phyloP scores from a whole-genome alignment of 2,113 vertebrate species.

The Catagonus wagneri region DNA sequence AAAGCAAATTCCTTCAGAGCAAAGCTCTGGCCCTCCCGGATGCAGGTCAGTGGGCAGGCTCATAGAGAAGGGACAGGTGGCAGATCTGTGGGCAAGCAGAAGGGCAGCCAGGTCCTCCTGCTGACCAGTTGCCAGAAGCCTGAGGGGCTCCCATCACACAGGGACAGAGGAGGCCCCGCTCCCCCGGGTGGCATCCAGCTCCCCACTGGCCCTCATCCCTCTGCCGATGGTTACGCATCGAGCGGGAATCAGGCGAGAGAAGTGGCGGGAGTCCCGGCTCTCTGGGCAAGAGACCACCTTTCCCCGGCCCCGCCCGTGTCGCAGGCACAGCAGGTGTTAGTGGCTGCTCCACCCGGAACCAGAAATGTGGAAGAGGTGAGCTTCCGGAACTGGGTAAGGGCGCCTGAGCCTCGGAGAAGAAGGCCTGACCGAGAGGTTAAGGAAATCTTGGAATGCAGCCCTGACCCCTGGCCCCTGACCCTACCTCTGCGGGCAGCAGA shows the following conservation, averaged over 20 bases:
- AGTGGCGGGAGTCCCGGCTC: neutral
- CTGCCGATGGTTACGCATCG: neutral
- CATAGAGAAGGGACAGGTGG: neutral
- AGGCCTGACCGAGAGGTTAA: neutral
- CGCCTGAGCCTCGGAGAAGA: too few relatives aligned
- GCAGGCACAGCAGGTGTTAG: accelerated
- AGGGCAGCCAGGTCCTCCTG: too few relatives aligned
- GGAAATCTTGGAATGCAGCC: neutral
- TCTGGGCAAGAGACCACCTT: neutral
- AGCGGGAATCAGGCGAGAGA: neutral
- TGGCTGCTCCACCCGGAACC: accelerated
- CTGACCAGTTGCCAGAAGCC: neutral
- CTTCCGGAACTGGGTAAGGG: neutral
- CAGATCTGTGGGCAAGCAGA: too few relatives aligned
- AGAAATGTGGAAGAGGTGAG: neutral
- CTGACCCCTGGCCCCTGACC: accelerated
- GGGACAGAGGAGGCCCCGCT: neutral
- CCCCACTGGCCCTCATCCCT: neutral
- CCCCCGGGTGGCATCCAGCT: accelerated
- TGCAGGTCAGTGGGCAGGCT: neutral
- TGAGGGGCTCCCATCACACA: neutral
- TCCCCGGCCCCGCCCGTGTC: accelerated
- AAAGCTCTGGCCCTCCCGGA: accelerated
- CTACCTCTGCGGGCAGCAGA: neutral
- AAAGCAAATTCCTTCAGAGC: neutral